phyloP scores from a whole-genome alignment of 2,797 vertebrate species.

The Syngnathus rostellatus region DNA sequence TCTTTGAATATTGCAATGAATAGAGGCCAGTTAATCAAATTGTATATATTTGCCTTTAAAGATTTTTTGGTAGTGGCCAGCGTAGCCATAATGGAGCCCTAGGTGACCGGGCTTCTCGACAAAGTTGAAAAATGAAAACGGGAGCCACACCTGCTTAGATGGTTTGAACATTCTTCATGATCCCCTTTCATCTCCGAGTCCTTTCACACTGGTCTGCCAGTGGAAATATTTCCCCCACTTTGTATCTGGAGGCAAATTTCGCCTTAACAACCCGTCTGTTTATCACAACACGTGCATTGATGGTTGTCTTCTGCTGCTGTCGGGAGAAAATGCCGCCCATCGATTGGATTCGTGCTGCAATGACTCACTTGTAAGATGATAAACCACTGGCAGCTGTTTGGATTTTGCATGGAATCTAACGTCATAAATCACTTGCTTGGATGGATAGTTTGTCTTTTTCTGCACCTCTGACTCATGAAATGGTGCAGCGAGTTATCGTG shows the following conservation, averaged over 20 bases:
- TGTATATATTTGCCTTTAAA: too few relatives aligned
- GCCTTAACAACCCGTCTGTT: conserved; percentile 13
- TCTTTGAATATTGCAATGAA: neutral
- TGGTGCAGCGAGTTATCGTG: neutral
- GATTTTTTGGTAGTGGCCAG: neutral
- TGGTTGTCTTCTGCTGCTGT: neutral
- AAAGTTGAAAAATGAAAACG: conserved; percentile 46
- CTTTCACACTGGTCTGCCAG: conserved; percentile 40
- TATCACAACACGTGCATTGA: conserved; percentile 13
- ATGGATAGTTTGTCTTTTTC: neutral
- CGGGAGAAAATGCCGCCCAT: conserved; percentile 4
- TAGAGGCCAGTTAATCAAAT: neutral
- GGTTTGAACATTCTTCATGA: conserved; percentile 39
- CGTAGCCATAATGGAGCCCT: conserved; percentile 21
- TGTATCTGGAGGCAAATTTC: conserved; percentile 25
- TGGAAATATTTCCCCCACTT: conserved; percentile 28
- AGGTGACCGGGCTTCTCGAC: conserved; percentile 19
- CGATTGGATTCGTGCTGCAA: conserved; percentile 3
- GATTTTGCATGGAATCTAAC: neutral
- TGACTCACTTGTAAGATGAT: conserved; percentile 11
- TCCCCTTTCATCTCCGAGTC: conserved; percentile 46
- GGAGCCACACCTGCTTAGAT: conserved; percentile 32
- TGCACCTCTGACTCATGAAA: neutral
- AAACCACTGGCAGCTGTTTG: conserved; percentile 11
- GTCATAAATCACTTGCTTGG: neutral